Evolutionary conservation across 2,113 vertebrate genomes (phyloP), one percentile per base, ranked within the genome.

Genomic region (Megaptera novaeangliae): DNA sequence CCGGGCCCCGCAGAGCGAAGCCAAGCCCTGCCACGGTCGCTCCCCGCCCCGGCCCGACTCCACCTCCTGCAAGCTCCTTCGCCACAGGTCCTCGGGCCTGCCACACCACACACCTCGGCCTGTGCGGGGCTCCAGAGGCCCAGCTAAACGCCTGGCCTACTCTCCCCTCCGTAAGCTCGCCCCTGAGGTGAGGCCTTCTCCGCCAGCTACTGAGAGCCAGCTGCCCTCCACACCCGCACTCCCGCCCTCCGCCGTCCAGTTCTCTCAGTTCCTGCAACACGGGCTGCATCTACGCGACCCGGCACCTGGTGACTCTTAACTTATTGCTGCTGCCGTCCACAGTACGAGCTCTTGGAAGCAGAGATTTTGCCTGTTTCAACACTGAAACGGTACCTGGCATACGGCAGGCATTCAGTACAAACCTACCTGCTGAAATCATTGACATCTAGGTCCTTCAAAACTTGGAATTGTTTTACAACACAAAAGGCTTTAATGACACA

Each of bases 351-450:
- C 63, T 82, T 36, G 8, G 34, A 39, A 21, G 78, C 34, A 55
- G 18, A 44, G 5, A 0, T 84, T 6, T 17, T 39, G 44, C 34
- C 52, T 31, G 31, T 34, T 12, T 34, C n/a, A 27, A 2, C 31
- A 34, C 9, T 17, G 6, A n/a, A 31, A 27, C 7, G 11, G 52
- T 1, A 4, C 34, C 66, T 18, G 36, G 34, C 29, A n/a, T 13
- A 0, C 0, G 0, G 20, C 20, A 1, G 17, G 41, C 15, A n/a
- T 2, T 14, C 11, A 20, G 11, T 25, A 49, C 1, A 71, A 17
- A 63, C 2, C 10, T 17, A 18, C 21, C 18, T 9, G 3, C 59
- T 27, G 6, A 68, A 46, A 44, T 36, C 27, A 11, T 2, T 3
- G 14, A 17, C 2, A 11, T 8, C 82, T 11, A 29, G 2, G 2